These are phyloP conservation scores for Vimba vimba DNA, from an alignment of 2,113 vertebrate genomes.

Conservation along the genomic window DNA sequence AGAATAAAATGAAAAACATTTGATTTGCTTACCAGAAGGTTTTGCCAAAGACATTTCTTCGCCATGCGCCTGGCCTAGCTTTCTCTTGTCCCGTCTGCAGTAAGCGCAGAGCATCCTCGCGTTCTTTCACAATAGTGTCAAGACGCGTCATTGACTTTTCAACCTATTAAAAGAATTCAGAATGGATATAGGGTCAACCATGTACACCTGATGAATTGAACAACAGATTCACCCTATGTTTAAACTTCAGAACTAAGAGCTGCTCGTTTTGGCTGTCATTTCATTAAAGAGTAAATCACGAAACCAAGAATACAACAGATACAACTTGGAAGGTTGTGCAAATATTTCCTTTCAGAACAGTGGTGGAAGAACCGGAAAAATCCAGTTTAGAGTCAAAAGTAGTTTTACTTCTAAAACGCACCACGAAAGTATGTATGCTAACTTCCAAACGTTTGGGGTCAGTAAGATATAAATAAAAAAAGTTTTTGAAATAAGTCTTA, in stretches of 20 bases:
- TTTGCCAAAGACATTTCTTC: conserved; percentile 84
- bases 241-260: background rate
- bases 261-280: background rate
- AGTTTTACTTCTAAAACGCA: too few species aligned
- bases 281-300: background rate
- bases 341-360: background rate
- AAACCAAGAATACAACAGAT: background rate
- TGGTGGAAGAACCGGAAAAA: background rate
- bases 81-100: conserved; percentile 92
- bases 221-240: background rate
- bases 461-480: too few species aligned
- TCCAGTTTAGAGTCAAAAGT: too few species aligned
- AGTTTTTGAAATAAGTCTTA: too few species aligned
- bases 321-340: background rate
- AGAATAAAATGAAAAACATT: background rate
- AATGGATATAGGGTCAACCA: background rate
- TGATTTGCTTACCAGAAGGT: conserved; percentile 80
- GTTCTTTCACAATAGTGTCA: conserved; percentile 85
- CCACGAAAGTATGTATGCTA: too few species aligned
- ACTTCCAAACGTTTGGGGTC: too few species aligned
- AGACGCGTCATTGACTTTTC: conserved; percentile 85
- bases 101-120: conserved; percentile 87
- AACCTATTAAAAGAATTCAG: conserved; percentile 73
- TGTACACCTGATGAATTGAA: background rate
- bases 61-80: conserved; percentile 87